These are phyloP conservation scores for Trisateles emortualis DNA, from an alignment of 2,888 invertebrate genomes.

Conservation along the genomic window DNA sequence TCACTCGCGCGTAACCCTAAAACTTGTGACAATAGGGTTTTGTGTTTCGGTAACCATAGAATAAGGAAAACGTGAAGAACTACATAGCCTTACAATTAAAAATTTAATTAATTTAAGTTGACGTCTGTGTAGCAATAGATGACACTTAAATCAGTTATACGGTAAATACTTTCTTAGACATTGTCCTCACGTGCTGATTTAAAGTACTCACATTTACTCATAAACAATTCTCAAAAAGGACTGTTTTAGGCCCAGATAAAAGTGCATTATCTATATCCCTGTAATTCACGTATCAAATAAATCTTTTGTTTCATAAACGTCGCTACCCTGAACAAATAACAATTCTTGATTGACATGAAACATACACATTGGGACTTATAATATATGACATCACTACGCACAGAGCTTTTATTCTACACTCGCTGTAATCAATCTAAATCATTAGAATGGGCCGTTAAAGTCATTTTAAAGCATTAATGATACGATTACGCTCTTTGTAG, in stretches of 20 bases:
- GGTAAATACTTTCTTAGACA: too few species aligned
- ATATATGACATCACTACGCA: conserved; percentile 46
- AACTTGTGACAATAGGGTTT: too few species aligned
- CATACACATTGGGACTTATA: conserved; percentile 30
- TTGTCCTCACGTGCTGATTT: too few species aligned
- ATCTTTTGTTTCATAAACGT: conserved; percentile 42
- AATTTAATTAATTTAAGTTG: too few species aligned
- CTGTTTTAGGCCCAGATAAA: too few species aligned
- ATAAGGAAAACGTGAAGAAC: too few species aligned
- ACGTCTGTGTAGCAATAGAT: too few species aligned
- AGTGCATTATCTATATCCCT: background rate
- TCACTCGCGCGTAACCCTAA: too few species aligned
- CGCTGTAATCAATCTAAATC: conserved; percentile 75
- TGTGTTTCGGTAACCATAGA: too few species aligned
- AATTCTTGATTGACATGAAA: conserved; percentile 23
- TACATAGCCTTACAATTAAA: too few species aligned
- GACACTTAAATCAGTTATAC: too few species aligned
- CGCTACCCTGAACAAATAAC: conserved; percentile 26
- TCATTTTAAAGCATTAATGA: conserved; percentile 74
- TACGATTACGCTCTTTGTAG: conserved; percentile 68
- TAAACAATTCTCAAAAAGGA: background rate
- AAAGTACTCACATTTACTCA: background rate
- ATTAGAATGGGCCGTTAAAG: conserved; percentile 71
- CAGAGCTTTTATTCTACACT: conserved; percentile 50
- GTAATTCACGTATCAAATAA: conserved; percentile 34